Evolutionary conservation across 2,888 invertebrate species (phyloP), one percentile per base, ranked within the genome.

Genomic region (Neria commutata): DNA sequence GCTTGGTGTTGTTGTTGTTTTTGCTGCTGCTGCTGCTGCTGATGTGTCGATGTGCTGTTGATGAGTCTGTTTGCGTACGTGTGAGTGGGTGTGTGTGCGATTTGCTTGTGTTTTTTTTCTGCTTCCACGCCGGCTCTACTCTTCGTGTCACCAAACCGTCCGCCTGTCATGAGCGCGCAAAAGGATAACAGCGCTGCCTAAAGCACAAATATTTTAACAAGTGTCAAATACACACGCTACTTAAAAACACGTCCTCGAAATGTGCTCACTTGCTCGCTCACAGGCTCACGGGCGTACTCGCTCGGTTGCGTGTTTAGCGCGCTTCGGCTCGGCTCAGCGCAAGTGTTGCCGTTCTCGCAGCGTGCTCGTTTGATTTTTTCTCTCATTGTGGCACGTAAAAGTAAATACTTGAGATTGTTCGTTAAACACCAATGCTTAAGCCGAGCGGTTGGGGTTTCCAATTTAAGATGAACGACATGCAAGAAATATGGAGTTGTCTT

Each of bases 151-250:
- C n/a, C n/a, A n/a, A n/a, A n/a, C n/a, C n/a, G n/a, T n/a, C n/a
- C n/a, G n/a, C n/a, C 58, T 55, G 57, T 55, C 60, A 63, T 56
- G 60, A 45, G 34, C 47, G 46, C 47, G 29, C 33, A 52, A 66
- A 67, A 63, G 66, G 66, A 67, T 66, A 67, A 69, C 65, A 65
- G 66, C 65, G 66, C 64, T 70, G 67, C 67, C 64, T 69, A 67
- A 72, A 72, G 72, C 69, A 77, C 77, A 80, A 81, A 81, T 81
- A 81, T 81, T 81, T 79, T 81, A 80, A 80, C 81, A 81, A 81
- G 81, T 81, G 81, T 81, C 82, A 81, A 77, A 81, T 79, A 77
- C 81, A 81, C 81, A 81, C 81, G 81, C 78, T 81, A 77, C 78
- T 81, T 78, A 77, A 71, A n/a, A 73, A 60, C 57, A 45, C 56